Conservation (phyloP, 2,797 vertebrate species). For the Varecia variegata region DNA sequence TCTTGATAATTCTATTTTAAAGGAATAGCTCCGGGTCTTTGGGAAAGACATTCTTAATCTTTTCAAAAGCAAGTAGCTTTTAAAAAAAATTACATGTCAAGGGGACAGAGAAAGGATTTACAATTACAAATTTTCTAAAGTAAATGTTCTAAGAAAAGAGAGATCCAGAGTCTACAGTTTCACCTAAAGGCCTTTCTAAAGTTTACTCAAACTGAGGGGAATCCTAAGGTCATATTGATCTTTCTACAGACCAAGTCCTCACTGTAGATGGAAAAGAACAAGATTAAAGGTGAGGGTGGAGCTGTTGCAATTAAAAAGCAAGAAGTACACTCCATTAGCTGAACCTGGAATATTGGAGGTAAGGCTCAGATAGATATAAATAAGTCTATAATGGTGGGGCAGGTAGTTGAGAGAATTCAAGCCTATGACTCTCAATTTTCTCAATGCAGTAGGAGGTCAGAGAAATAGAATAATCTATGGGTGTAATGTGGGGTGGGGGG, state of each 20-base stretch:
- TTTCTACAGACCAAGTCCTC: neutral
- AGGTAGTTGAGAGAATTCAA: neutral
- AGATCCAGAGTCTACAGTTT: neutral
- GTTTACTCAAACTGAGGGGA: neutral
- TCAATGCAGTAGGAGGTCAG: neutral
- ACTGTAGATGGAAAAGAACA: neutral
- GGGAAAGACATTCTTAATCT: neutral
- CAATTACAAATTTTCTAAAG: neutral
- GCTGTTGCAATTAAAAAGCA: neutral
- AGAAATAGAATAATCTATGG: neutral
- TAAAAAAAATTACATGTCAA: neutral
- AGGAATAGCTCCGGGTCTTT: neutral
- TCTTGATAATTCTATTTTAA: neutral
- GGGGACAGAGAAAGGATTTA: neutral
- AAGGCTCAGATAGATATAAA: fast-evolving
- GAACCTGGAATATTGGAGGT: neutral
- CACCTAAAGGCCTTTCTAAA: neutral
- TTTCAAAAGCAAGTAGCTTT: neutral
- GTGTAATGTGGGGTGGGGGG: neutral
- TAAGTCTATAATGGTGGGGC: neutral
- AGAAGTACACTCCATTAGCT: neutral
- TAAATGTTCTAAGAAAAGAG: neutral
- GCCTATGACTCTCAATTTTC: neutral
- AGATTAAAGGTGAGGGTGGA: neutral
- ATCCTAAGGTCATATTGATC: neutral